Evolutionary conservation across 1,140 invertebrate genomes (phyloP).

Genomic region (Nomia melanderi): DNA sequence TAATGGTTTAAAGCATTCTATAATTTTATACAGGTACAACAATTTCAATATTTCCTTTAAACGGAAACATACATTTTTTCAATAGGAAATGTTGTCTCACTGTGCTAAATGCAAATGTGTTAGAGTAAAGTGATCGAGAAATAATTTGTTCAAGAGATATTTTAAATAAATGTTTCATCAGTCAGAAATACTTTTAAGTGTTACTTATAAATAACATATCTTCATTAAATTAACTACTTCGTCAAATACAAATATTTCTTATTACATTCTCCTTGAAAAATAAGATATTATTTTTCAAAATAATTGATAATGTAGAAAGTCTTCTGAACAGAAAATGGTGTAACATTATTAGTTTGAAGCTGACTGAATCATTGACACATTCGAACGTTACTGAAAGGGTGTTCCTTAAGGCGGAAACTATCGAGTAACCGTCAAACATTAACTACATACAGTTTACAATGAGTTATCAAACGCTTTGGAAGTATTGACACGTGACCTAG

Average conservation of each 20-base stretch:
- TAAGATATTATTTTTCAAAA: background rate
- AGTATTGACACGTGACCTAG: slow-evolving; percentile 55
- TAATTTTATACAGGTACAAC: no score
- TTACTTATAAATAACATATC: no score
- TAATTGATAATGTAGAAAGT: background rate
- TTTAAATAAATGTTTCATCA: no score
- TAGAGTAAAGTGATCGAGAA: no score
- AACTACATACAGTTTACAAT: slow-evolving; percentile 41
- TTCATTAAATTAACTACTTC: no score
- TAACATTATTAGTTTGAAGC: slow-evolving; percentile 38
- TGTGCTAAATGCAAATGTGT: no score
- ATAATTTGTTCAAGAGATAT: no score
- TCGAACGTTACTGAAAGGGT: slow-evolving; percentile 48
- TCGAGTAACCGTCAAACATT: slow-evolving; percentile 62
- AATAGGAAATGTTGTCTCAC: no score
- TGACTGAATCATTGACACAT: slow-evolving; percentile 30
- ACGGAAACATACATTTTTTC: no score
- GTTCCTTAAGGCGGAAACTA: slow-evolving; percentile 58
- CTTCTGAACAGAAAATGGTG: background rate
- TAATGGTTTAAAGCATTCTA: no score
- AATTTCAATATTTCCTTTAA: no score
- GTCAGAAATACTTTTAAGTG: no score
- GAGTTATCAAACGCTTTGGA: slow-evolving; percentile 55
- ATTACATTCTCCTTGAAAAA: background rate
- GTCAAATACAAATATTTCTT: background rate